Conservation (phyloP, 2,888 invertebrate species). For the Apamea monoglypha region DNA sequence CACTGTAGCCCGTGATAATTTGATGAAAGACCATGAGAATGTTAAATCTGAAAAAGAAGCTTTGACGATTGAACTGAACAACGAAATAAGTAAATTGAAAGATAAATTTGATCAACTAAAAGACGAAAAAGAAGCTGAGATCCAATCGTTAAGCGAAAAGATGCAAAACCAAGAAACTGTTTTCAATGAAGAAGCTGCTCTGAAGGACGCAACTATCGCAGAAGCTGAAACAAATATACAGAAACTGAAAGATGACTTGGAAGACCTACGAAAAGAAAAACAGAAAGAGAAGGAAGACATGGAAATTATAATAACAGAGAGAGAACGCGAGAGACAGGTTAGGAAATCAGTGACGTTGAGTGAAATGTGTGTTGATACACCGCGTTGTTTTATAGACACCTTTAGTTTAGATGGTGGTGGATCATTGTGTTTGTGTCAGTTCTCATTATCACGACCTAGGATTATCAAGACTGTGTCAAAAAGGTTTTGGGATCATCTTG, state of each 20-base stretch:
- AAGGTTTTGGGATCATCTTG: conserved; percentile 31
- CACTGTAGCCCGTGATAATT: conserved; percentile 66
- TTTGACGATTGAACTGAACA: conserved; percentile 68
- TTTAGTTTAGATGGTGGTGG: conserved; percentile 60
- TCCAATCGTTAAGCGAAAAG: conserved; percentile 74
- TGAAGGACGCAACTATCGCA: conserved; percentile 73
- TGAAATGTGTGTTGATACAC: conserved; percentile 62
- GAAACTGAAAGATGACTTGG: conserved; percentile 73
- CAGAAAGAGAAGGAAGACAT: conserved; percentile 78
- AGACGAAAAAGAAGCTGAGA: conserved; percentile 74
- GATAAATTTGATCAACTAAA: conserved; percentile 69
- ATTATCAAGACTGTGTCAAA: conserved; percentile 11
- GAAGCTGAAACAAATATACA: conserved; percentile 70
- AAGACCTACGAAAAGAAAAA: conserved; percentile 71
- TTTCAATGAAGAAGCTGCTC: conserved; percentile 66
- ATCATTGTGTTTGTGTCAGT: conserved; percentile 37
- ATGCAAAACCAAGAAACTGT: conserved; percentile 68
- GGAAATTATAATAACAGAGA: conserved; percentile 71
- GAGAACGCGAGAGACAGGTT: conserved; percentile 82
- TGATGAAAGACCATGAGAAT: conserved; percentile 67
- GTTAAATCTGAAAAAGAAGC: conserved; percentile 71
- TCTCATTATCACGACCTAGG: conserved; percentile 22
- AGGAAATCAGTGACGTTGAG: conserved; percentile 72
- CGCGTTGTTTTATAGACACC: conserved; percentile 54
- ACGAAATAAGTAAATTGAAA: conserved; percentile 73